Evolutionary conservation across 2,113 vertebrate species (phyloP).

Genomic region (Panthera uncia): DNA sequence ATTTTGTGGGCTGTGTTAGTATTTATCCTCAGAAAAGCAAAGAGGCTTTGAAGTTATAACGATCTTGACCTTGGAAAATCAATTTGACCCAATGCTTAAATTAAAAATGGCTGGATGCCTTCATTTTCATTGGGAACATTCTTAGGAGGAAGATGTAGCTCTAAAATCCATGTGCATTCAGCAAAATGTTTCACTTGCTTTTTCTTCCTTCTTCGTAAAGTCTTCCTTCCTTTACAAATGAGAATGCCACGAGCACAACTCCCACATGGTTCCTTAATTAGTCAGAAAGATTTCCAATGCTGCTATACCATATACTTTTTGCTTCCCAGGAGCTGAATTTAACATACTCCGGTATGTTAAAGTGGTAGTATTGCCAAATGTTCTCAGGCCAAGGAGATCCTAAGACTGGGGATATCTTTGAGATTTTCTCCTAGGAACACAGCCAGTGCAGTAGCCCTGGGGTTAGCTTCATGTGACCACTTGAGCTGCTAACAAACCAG

Average conservation of each 20-base stretch:
- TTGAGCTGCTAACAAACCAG: background rate
- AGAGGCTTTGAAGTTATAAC: background rate
- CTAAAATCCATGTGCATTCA: background rate
- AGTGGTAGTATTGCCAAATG: background rate
- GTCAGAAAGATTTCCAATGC: background rate
- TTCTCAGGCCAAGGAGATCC: background rate
- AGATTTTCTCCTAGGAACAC: background rate
- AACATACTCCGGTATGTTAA: background rate
- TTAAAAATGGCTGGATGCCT: background rate
- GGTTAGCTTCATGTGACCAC: background rate
- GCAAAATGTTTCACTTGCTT: background rate
- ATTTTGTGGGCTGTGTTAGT: background rate
- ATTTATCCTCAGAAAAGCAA: constrained; percentile 4
- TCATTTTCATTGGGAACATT: background rate
- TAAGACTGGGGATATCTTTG: background rate
- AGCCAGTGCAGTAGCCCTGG: background rate
- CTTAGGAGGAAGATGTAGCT: background rate
- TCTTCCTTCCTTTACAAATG: constrained; percentile 8
- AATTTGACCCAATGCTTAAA: background rate
- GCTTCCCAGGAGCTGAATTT: constrained; percentile 3
- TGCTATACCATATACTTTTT: background rate
- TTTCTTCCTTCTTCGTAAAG: constrained; percentile 20
- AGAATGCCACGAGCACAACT: background rate
- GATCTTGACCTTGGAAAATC: background rate
- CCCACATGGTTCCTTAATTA: constrained; percentile 45